Evolutionary conservation across 1,140 invertebrate genomes (phyloP).

Genomic region (Pseudomyrmex dendroicus): DNA sequence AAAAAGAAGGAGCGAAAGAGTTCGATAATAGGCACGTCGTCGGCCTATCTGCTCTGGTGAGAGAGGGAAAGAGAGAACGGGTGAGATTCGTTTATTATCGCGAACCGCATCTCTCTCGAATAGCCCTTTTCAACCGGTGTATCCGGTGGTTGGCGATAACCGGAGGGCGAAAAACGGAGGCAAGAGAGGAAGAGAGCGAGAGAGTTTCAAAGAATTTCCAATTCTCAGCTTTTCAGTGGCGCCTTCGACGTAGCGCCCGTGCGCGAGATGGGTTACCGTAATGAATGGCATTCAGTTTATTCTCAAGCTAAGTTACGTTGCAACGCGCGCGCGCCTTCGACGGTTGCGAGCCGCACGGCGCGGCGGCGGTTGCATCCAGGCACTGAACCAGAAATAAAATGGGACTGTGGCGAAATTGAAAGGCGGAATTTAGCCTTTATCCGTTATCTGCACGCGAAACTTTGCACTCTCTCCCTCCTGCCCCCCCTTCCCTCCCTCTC

Average conservation of each 20-base stretch:
- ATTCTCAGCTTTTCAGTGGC: constrained; percentile 78
- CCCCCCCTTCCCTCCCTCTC: constrained; percentile 51
- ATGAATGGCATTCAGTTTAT: constrained; percentile 83
- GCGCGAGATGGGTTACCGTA: constrained; percentile 72
- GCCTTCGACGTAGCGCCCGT: constrained; percentile 70
- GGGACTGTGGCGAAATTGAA: constrained; percentile 72
- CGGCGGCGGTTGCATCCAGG: constrained; percentile 55
- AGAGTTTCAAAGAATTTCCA: constrained; percentile 80
- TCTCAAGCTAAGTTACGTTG: constrained; percentile 77
- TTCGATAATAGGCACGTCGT: constrained; percentile 65
- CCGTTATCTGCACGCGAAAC: constrained; percentile 50
- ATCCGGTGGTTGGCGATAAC: constrained; percentile 39
- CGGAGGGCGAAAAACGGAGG: constrained; percentile 31
- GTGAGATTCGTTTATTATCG: constrained; percentile 71
- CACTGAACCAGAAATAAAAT: constrained; percentile 72
- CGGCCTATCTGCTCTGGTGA: constrained; percentile 57
- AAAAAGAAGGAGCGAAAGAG: background rate
- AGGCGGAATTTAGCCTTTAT: constrained; percentile 72
- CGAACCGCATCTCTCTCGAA: constrained; percentile 64
- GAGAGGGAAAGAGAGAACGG: background rate
- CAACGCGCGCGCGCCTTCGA: constrained; percentile 34
- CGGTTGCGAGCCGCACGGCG: background rate
- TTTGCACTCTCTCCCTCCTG: constrained; percentile 15
- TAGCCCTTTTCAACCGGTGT: constrained; percentile 60
- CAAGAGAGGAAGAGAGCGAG: background rate